Base-by-base conservation (phyloP, 2,113 vertebrate species). In the Numida meleagris region DNA sequence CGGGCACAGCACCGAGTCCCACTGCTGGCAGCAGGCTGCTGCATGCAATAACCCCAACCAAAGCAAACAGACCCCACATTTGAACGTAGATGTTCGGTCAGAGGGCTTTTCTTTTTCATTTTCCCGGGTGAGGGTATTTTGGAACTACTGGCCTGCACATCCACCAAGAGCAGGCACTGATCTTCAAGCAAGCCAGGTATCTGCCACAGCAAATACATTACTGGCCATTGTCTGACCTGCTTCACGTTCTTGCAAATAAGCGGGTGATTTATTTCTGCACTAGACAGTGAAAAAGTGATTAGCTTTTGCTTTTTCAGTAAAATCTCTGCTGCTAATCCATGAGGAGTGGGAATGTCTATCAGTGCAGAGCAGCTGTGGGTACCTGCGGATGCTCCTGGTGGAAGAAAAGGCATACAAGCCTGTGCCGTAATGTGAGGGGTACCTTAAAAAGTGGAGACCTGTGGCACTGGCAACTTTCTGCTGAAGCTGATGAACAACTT, bases 161-260 rank as follows among this genome's bases (percentile, higher is more conserved):
- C 50, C 57, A 75, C 18, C 0, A 3, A 34, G 15, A 79, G 3
- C 2, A 2, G n/a, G 14, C 58, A 65, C 43, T 51, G 5, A 14
- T 18, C 14, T 58, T 4, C 45, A 33, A 55, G 38, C 62, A 68
- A 58, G n/a, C 12, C 68, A 51, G 27, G 8, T 14, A n/a, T 3
- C 36, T 51, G 9, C 58, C 0, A 0, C 36, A 46, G 24, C 76
- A 88, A 48, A 65, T 1, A 8, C 21, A 15, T 33, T 1, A 6
- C 6, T 34, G 46, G 29, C 29, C 17, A n/a, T 6, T 66, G 16
- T 7, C 45, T 19, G 31, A 58, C 42, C 59, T 34, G 12, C 11
- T 31, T 6, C 12, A 31, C 36, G 43, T 16, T 86, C 36, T 24
- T n/a, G 34, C 33, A 48, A 45, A 23, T 1, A 1, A 67, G 38